Percentiles rank a stretch among this genome's conserved stretches.
These are phyloP conservation scores for Azemiops feae DNA, from an alignment of 2,113 vertebrate genomes.

Conservation along the genomic window DNA sequence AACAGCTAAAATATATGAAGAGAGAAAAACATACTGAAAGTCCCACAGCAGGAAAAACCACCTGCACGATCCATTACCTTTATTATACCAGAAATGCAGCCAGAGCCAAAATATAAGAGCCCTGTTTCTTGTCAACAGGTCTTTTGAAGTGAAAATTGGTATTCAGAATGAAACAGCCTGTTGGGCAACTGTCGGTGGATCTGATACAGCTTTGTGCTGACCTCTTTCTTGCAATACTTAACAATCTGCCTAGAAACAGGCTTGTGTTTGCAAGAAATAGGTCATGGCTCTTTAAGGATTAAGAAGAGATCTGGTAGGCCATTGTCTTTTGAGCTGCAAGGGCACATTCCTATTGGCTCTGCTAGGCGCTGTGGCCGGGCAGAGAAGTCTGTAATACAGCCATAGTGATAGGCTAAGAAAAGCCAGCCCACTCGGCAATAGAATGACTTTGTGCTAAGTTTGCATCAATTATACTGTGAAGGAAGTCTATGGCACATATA, in stretches of 20 bases:
- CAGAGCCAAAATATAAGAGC: neutral
- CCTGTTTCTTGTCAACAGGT: neutral
- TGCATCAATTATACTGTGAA: neutral
- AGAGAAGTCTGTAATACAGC: conserved; percentile 20
- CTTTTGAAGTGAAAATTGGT: neutral
- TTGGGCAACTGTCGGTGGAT: conserved; percentile 24
- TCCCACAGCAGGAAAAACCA: neutral
- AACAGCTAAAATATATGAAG: neutral
- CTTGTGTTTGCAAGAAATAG: conserved; percentile 60
- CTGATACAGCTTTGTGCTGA: conserved; percentile 10
- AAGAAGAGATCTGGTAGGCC: conserved; percentile 30
- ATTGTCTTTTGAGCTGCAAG: conserved; percentile 23
- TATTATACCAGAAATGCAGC: neutral
- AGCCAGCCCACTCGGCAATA: neutral
- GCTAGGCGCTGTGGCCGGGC: conserved; percentile 40
- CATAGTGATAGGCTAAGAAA: neutral
- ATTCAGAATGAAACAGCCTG: conserved; percentile 43
- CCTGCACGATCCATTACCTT: neutral
- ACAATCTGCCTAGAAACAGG: conserved; percentile 60
- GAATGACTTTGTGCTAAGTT: neutral
- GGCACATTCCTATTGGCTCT: conserved; percentile 14
- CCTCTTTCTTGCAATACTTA: conserved; percentile 4
- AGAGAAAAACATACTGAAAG: neutral
- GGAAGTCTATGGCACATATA: neutral
- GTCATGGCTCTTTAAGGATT: conserved; percentile 65